Percentiles rank a stretch among this genome's conserved stretches.
These are phyloP conservation scores for Prionailurus viverrinus DNA, from an alignment of 2,113 vertebrate genomes.

Conservation along the genomic window DNA sequence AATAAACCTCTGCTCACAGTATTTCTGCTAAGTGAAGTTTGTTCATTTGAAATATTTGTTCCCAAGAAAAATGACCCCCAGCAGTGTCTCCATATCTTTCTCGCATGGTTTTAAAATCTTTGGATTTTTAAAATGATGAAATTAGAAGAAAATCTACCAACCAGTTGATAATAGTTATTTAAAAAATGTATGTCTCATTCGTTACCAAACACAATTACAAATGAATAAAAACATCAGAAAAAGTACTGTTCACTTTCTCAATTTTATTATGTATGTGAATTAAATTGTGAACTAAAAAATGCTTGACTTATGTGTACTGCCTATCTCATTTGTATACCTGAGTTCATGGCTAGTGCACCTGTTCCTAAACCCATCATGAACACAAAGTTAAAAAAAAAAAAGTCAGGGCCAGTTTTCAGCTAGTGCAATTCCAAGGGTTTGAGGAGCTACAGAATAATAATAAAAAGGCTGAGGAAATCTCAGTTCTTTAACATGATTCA, in stretches of 20 bases:
- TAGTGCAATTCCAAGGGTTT: background rate
- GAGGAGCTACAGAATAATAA: background rate
- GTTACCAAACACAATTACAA: background rate
- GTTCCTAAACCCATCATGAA: background rate
- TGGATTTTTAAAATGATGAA: background rate
- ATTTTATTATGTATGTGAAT: background rate
- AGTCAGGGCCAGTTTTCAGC: background rate
- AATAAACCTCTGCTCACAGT: constrained; percentile 67
- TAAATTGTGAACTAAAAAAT: background rate
- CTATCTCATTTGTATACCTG: background rate
- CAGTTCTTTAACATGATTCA: background rate
- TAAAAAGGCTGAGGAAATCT: background rate
- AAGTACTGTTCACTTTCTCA: background rate
- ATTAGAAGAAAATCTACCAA: constrained; percentile 40
- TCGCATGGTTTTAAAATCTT: background rate
- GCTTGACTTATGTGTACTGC: background rate
- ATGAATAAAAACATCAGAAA: background rate
- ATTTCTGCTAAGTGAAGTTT: constrained; percentile 64
- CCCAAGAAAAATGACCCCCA: background rate
- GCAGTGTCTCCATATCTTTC: constrained; percentile 37
- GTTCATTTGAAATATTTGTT: constrained; percentile 67
- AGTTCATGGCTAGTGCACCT: background rate
- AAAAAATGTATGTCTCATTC: background rate
- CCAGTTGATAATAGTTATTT: background rate
- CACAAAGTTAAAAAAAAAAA: background rate